These are phyloP conservation scores for Spilarctia lutea DNA, from an alignment of 2,888 invertebrate species.

Conservation along the genomic window DNA sequence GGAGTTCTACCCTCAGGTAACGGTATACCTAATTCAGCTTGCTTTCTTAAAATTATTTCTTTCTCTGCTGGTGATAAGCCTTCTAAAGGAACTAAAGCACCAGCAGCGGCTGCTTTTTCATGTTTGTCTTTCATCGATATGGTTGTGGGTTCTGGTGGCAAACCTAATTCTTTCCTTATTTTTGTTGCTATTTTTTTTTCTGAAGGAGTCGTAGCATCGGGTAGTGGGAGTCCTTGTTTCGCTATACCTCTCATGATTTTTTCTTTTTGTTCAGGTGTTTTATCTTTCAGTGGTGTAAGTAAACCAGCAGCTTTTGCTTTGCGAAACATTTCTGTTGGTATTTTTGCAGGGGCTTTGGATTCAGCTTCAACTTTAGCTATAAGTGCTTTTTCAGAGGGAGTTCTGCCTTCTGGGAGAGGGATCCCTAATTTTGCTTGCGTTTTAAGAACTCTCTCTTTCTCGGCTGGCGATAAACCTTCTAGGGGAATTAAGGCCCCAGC, in stretches of 20 bases:
- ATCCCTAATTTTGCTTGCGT: constrained; percentile 28
- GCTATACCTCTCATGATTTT: constrained; percentile 15
- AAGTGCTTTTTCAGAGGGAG: constrained; percentile 37
- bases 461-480: constrained; percentile 40
- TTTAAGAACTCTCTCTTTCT: constrained; percentile 35
- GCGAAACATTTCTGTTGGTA: constrained; percentile 6
- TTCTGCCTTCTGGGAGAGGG: constrained; percentile 45
- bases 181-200: constrained; percentile 37
- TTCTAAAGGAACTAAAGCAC: constrained; percentile 33
- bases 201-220: constrained; percentile 18
- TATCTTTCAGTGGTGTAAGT: constrained; percentile 23
- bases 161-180: constrained; percentile 26
- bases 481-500: constrained; percentile 32
- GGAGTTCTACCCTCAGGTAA: constrained; percentile 47
- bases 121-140: constrained; percentile 5
- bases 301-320: constrained; percentile 47
- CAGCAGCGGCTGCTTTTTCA: constrained; percentile 18
- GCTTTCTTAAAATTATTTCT: constrained; percentile 27
- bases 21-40: constrained; percentile 29
- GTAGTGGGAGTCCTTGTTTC: constrained; percentile 13
- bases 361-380: constrained; percentile 24
- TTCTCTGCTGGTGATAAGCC: constrained; percentile 43
- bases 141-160: constrained; percentile 22
- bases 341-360: constrained; percentile 3
- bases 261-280: constrained; percentile 34